A percentile compares a stretch with the other conserved stretches of the same genome.
phyloP scores from a whole-genome alignment of 2,888 invertebrate species.

The Melinaea menophilus region DNA sequence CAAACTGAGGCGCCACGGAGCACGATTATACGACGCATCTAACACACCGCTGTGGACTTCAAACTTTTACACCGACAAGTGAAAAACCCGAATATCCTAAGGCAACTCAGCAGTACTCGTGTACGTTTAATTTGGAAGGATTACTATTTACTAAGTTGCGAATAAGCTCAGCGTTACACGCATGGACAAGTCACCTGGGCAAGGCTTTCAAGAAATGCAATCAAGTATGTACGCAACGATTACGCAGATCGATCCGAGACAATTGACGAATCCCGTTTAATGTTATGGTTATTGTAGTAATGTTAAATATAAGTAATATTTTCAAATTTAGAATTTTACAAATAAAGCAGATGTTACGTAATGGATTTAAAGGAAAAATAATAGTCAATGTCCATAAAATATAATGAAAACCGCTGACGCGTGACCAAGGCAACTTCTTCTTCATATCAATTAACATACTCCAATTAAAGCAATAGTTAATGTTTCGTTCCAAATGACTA shows the following conservation, averaged over 20 bases:
- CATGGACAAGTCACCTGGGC: slow-evolving; percentile 64
- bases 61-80: slow-evolving; percentile 70
- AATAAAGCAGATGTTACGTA: neutral
- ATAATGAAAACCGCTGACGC: slow-evolving; percentile 43
- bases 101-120: slow-evolving; percentile 32
- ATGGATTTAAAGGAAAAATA: neutral
- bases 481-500: slow-evolving; percentile 34
- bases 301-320: neutral
- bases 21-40: slow-evolving; percentile 62
- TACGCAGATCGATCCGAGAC: slow-evolving; percentile 48
- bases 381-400: slow-evolving; percentile 35
- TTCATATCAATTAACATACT: slow-evolving; percentile 35
- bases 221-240: slow-evolving; percentile 54
- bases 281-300: slow-evolving; percentile 17
- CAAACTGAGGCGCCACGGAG: slow-evolving; percentile 65
- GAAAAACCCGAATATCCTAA: slow-evolving; percentile 40
- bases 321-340: no score
- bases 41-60: slow-evolving; percentile 62
- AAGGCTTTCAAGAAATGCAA: slow-evolving; percentile 65
- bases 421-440: slow-evolving; percentile 38
- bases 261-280: slow-evolving; percentile 39
- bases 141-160: slow-evolving; percentile 62
- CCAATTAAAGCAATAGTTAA: slow-evolving; percentile 15
- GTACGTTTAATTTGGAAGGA: slow-evolving; percentile 52
- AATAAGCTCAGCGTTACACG: slow-evolving; percentile 64